Evolutionary conservation across 2,888 invertebrate genomes (phyloP), one percentile per base, ranked within the genome.

Genomic region (Agrilus cyanescens): DNA sequence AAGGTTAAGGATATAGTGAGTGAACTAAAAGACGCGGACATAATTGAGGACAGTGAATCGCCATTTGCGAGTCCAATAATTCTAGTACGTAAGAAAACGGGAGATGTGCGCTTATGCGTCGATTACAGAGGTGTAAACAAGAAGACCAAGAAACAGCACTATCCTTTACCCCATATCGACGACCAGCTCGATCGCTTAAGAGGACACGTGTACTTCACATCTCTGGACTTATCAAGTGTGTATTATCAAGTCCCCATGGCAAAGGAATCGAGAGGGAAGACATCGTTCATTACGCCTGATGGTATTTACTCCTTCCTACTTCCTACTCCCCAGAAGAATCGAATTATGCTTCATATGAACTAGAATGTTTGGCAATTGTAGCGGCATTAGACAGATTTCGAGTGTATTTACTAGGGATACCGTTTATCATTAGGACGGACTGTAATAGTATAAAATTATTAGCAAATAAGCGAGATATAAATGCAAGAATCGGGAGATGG

Each of bases 291-390:
- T n/a, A n/a, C n/a, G n/a, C n/a, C n/a, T n/a, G n/a, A n/a, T n/a
- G n/a, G n/a, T 41, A 15, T 30, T 41, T 3, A 35, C 36, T 4
- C 36, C 41, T n/a, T 30, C 15, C 16, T 32, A 16, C 32, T 15
- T 16, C 39, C n/a, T 32, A 39, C 20, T 15, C 32, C 13, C 39
- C 39, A 4, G 12, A 12, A 32, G 32, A 13, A 16, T 39, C 53
- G 0, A 57, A 52, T 38, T 60, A 57, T 32, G 59, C 60, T 40
- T n/a, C n/a, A n/a, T n/a, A n/a, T n/a, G n/a, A n/a, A n/a, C n/a
- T n/a, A n/a, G n/a, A n/a, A n/a, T n/a, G n/a, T n/a, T 37, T 59
- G 6, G 49, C 54, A 13, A 48, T 57, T 13, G 46, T 57, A 20
- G 46, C 55, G 46, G 47, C 56, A 1, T 30, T 60, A n/a, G 37